Percentiles rank a stretch among this genome's conserved stretches.
phyloP scores from a whole-genome alignment of 1,140 invertebrate species.

The Macrocentrus cingulum region DNA sequence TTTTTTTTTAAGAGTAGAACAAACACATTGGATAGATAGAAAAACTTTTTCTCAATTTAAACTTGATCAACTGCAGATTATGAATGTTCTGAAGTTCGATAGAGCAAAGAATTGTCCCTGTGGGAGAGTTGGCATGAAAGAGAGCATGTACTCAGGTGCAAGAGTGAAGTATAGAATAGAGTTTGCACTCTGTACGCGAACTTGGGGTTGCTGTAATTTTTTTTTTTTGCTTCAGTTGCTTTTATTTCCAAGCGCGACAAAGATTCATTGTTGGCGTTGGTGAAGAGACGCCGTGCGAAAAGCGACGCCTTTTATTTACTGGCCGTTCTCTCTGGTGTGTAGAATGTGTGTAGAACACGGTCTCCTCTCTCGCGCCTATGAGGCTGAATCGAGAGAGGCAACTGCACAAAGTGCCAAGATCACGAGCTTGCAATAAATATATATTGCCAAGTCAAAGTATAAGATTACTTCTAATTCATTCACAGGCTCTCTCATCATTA shows the following conservation, averaged over 20 bases:
- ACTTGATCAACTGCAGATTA: neutral
- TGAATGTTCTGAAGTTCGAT: neutral
- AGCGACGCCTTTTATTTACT: slow-evolving; percentile 29
- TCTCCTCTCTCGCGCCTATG: no score
- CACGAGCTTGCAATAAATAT: no score
- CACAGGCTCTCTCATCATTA: neutral
- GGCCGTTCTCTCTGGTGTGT: no score
- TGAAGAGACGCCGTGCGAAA: slow-evolving; percentile 19
- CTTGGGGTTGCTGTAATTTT: slow-evolving; percentile 20
- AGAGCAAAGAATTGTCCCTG: neutral
- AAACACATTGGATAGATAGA: no score
- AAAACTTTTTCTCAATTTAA: no score
- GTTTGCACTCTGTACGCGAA: neutral
- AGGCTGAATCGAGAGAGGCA: no score
- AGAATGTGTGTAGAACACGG: no score
- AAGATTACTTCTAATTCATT: neutral
- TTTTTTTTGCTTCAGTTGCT: slow-evolving; percentile 38
- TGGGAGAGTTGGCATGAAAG: neutral
- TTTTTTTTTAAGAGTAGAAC: no score
- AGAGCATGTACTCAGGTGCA: neutral
- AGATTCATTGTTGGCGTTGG: slow-evolving; percentile 38
- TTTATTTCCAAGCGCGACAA: slow-evolving; percentile 21
- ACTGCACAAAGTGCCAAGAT: no score
- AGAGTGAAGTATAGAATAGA: neutral
- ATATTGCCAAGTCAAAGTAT: no score